A percentile compares a stretch with the other conserved stretches of the same genome.
Evolutionary conservation across 2,797 vertebrate species (phyloP).

Genomic region (Sebastes steindachneri): DNA sequence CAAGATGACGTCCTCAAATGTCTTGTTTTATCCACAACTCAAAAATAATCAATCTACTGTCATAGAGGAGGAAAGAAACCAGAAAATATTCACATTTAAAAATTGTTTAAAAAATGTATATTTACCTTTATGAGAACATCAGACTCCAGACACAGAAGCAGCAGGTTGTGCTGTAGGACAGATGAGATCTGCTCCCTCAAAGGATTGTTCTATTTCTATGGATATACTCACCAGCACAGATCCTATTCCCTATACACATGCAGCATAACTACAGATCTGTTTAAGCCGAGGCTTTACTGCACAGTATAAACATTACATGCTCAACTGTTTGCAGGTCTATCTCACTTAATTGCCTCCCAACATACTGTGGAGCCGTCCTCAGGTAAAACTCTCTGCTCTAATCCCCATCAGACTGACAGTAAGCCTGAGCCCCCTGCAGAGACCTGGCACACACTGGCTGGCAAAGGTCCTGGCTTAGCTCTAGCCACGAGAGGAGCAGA

Average conservation of each 20-base stretch:
- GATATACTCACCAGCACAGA: slow-evolving; percentile 52
- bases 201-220: slow-evolving; percentile 69
- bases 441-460: slow-evolving; percentile 46
- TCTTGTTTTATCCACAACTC: too few species aligned
- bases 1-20: too few species aligned
- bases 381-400: slow-evolving; percentile 50
- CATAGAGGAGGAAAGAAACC: too few species aligned
- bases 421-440: slow-evolving; percentile 57
- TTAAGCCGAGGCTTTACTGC: background rate
- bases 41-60: fast-evolving
- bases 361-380: slow-evolving; percentile 29
- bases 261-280: slow-evolving; percentile 21
- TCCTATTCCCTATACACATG: slow-evolving; percentile 55
- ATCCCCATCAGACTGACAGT: slow-evolving; percentile 54
- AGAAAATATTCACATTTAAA: too few species aligned
- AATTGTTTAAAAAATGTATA: background rate
- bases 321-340: slow-evolving; percentile 29
- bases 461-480: slow-evolving; percentile 24
- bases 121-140: slow-evolving; percentile 49
- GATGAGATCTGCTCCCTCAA: background rate
- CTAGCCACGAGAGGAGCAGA: slow-evolving; percentile 16
- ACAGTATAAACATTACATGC: background rate
- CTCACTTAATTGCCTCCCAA: slow-evolving; percentile 34
- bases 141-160: slow-evolving; percentile 21
- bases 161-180: slow-evolving; percentile 17